Base-by-base conservation (phyloP, 2,888 invertebrate species). In the Acanthosepion esculentum region DNA sequence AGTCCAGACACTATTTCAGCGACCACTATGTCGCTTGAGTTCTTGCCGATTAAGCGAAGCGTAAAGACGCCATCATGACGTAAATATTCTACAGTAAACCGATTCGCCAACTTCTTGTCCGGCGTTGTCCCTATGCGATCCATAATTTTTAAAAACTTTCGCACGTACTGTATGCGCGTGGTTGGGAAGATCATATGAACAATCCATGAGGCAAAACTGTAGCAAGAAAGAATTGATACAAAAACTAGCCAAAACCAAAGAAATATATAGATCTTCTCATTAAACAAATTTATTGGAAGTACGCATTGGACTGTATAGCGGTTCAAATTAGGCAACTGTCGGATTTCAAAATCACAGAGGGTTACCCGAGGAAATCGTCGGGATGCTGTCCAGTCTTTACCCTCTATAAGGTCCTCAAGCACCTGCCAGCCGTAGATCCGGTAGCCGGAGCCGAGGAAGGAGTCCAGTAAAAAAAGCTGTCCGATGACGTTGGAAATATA, bases 381-480 rank as follows among this genome's bases (percentile, higher is more conserved):
- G 10, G 97, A 96, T 7, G 96, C 96, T 7, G 96, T 96, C 97
- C 97, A 97, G 94, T 97, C 96, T 33, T 96, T 96, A 15, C 97
- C 97, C 95, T 97, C 97, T 50, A 97, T 96, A 93, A 98, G 96
- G 95, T 98, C 97, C 95, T 97, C 97, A 33, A 98, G 95, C 48
- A 98, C 97, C 95, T 98, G 97, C 94, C 97, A 97, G 93, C 98
- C 98, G 96, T 97, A 97, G 59, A 97, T 94, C 95, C 97, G 96
- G 95, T 97, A 97, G 48, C 97, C 96, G 64, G 96, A 96, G 92
- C 98, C 98, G 93, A 98, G 96, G 95, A 98, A 98, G 94, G 97
- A 96, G 96, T 98, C 97, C 95, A 98, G 97, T 95, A 98, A 96
- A 95, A 97, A 97, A 95, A 98, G 97, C 96, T 98, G 98, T 33